phyloP scores from a whole-genome alignment of 2,113 vertebrate genomes.

The Himantopus leucocephalus region DNA sequence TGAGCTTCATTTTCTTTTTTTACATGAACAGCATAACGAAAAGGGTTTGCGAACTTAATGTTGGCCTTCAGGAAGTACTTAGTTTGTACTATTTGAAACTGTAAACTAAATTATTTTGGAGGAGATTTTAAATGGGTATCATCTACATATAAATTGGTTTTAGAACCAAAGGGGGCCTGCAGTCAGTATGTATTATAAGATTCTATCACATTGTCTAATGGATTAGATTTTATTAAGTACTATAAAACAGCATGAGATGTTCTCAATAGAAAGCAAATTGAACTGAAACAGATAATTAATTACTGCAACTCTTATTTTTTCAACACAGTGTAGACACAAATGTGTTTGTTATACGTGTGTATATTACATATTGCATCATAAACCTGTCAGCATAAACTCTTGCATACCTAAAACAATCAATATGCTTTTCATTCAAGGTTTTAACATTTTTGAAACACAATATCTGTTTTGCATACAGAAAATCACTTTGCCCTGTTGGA shows the following conservation, averaged over 20 bases:
- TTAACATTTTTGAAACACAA: neutral
- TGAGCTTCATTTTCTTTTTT: neutral
- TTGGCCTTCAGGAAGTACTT: conserved; percentile 47
- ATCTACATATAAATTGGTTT: conserved; percentile 86
- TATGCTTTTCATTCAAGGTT: conserved; percentile 14
- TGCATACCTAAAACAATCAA: neutral
- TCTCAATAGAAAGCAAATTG: conserved; percentile 71
- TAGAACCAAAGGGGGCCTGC: conserved; percentile 71
- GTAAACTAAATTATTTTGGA: conserved; percentile 75
- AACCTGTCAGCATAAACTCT: conserved; percentile 17
- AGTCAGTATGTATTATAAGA: conserved; percentile 74
- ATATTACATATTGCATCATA: conserved; percentile 21
- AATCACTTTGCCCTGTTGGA: neutral
- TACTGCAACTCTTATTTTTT: conserved; percentile 67
- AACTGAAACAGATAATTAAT: conserved; percentile 78
- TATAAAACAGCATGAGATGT: conserved; percentile 70
- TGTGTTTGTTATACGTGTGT: neutral
- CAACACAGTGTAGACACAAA: conserved; percentile 10
- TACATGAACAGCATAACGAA: neutral
- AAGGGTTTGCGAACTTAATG: neutral
- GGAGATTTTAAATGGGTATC: conserved; percentile 74
- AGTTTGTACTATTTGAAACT: conserved; percentile 73
- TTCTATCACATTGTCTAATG: conserved; percentile 74
- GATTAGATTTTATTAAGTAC: conserved; percentile 79
- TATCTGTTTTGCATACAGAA: neutral